Evolutionary conservation across 2,797 vertebrate species (phyloP).

Genomic region (Anolis apletophallus): DNA sequence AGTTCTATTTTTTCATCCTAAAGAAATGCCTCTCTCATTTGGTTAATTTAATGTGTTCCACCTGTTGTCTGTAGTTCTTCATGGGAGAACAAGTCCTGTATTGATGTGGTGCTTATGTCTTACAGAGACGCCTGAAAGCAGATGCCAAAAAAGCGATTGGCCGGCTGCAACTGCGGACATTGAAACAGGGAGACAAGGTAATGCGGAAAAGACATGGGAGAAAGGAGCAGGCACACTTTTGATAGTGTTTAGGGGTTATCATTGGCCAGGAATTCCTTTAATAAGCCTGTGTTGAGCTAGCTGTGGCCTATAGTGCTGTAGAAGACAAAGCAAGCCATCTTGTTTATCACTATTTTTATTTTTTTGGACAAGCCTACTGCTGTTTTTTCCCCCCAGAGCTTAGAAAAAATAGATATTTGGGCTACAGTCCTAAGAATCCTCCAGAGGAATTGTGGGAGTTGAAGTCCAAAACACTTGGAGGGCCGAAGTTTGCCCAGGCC

Average conservation of each 20-base stretch:
- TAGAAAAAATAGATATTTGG: too few species aligned
- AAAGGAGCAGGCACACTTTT: background rate
- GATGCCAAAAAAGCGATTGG: constrained; percentile 89
- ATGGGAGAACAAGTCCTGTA: background rate
- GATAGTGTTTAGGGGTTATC: background rate
- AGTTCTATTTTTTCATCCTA: background rate
- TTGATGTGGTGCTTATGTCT: constrained; percentile 58
- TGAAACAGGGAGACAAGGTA: constrained; percentile 89
- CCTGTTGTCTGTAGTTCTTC: background rate
- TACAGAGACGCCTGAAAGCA: constrained; percentile 84
- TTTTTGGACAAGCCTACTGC: background rate
- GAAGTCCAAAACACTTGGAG: too few species aligned
- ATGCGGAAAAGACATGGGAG: background rate
- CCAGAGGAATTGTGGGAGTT: too few species aligned
- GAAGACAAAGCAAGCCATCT: background rate
- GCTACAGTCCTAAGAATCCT: too few species aligned
- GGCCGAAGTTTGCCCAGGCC: too few species aligned
- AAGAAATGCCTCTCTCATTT: background rate
- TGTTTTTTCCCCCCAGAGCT: background rate
- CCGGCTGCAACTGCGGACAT: constrained; percentile 84
- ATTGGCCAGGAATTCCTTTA: background rate
- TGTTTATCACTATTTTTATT: too few species aligned
- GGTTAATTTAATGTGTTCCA: background rate
- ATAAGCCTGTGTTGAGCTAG: too few species aligned
- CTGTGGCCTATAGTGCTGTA: too few species aligned